Conservation (phyloP, 2,888 invertebrate species). For the Euphydryas editha region DNA sequence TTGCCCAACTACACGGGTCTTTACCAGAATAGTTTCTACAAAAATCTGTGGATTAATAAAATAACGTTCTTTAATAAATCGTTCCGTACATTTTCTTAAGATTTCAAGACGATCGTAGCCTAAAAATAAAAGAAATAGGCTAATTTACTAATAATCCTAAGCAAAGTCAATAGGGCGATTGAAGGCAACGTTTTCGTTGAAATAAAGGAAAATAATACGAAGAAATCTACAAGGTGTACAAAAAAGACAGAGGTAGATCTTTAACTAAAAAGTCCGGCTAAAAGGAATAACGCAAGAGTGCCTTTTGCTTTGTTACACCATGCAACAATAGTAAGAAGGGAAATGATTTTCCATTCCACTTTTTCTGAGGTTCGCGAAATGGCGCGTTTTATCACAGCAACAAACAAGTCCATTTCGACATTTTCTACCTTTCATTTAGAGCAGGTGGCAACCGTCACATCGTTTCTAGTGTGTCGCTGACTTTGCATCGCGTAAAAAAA, state of each 20-base stretch:
- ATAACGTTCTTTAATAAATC: neutral
- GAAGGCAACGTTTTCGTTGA: constrained; percentile 31
- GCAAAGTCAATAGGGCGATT: constrained; percentile 35
- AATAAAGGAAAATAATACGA: constrained; percentile 34
- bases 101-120: neutral
- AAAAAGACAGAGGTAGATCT: constrained; percentile 47
- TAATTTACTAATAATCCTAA: constrained; percentile 30
- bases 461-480: constrained; percentile 45
- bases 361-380: constrained; percentile 50
- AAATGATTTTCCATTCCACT: constrained; percentile 67
- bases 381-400: constrained; percentile 46
- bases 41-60: neutral
- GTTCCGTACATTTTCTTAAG: neutral
- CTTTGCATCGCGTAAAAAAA: constrained; percentile 41
- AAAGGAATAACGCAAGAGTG: constrained; percentile 67
- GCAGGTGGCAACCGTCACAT: constrained; percentile 46
- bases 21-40: constrained; percentile 18
- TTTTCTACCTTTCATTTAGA: constrained; percentile 46
- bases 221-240: constrained; percentile 40
- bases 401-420: constrained; percentile 47
- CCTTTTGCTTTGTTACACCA: constrained; percentile 66
- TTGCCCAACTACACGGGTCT: constrained; percentile 41
- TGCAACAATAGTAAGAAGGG: constrained; percentile 60
- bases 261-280: constrained; percentile 63
- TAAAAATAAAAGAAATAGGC: constrained; percentile 5